Evolutionary conservation across 2,888 invertebrate species (phyloP), one percentile per base, ranked within the genome.

Genomic region (Agrypnus murinus): DNA sequence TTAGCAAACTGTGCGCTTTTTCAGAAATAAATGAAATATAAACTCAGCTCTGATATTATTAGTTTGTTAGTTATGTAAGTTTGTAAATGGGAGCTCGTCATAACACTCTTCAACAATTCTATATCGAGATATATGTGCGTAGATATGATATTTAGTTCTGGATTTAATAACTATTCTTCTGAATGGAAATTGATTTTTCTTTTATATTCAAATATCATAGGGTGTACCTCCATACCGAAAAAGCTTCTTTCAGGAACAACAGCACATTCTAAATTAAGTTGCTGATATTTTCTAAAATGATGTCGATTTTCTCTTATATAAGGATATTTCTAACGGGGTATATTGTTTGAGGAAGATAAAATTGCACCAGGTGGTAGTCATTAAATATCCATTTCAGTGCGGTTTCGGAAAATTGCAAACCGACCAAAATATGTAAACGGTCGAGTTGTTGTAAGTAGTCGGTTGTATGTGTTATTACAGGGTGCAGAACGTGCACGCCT

Each of bases 401-500:
- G 58, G 58, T 14, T 58, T n/a, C 12, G 8, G 58, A 63, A 63
- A 48, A 63, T 63, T 36, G 48, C 19, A 63, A 17, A 31, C 9
- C 32, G 60, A 25, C 46, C 60, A 46, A 63, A 50, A 63, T 63
- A 63, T 63, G 62, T 63, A 63, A 63, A 63, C 62, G 62, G 43
- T 60, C 19, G 46, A 48, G 48, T 60, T 50, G 62, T 48, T 48
- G 48, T 63, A 63, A 69, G 64, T 48, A 65, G 64, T 43, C 58
- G 31, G 50, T 15, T 55, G 59, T 68, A 64, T 71, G 67, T 68
- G 58, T 64, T 71, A 71, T 71, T 71, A 68, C 67, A 48, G 48
- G 46, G 67, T 59, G 50, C 59, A 64, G 67, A 60, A 71, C 68
- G 71, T 71, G 71, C 64, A 55, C 68, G 53, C 50, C 59, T 55